phyloP scores from a whole-genome alignment of 2,113 vertebrate genomes.

The Choloepus hoffmanni region DNA sequence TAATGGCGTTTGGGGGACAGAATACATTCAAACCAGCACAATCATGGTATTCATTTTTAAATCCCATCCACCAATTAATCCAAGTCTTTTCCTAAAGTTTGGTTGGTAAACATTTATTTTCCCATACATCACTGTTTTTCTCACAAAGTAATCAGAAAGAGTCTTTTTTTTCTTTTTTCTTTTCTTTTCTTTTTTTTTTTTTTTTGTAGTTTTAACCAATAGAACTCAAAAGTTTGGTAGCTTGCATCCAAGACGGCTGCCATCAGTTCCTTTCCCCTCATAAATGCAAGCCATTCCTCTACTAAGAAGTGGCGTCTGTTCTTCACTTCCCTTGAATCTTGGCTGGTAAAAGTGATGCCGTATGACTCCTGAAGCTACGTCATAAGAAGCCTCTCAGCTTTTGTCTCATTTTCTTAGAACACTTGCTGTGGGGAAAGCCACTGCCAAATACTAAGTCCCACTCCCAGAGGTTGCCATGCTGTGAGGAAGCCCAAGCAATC shows the following conservation, averaged over 20 bases:
- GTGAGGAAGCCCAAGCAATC: neutral
- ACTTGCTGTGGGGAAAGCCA: neutral
- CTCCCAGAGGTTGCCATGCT: neutral
- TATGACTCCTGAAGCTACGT: neutral
- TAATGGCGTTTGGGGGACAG: too few species aligned
- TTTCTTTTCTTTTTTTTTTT: neutral
- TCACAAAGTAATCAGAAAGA: neutral
- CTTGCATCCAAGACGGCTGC: neutral
- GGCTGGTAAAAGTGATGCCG: neutral
- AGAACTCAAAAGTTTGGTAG: neutral
- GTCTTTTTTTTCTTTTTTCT: neutral
- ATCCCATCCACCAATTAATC: neutral
- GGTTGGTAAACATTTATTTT: neutral
- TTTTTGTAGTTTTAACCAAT: conserved; percentile 14
- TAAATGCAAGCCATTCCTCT: neutral
- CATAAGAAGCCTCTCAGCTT: neutral
- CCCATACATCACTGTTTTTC: neutral
- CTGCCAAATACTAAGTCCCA: accelerated
- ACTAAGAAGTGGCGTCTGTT: neutral
- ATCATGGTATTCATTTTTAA: neutral
- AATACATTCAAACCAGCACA: too few species aligned
- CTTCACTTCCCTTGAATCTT: neutral
- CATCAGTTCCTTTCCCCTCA: neutral
- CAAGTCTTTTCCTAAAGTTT: neutral
- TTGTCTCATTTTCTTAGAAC: neutral